A percentile compares a stretch with the other conserved stretches of the same genome.
phyloP scores from a whole-genome alignment of 2,113 vertebrate species.

The Penelope pileata region DNA sequence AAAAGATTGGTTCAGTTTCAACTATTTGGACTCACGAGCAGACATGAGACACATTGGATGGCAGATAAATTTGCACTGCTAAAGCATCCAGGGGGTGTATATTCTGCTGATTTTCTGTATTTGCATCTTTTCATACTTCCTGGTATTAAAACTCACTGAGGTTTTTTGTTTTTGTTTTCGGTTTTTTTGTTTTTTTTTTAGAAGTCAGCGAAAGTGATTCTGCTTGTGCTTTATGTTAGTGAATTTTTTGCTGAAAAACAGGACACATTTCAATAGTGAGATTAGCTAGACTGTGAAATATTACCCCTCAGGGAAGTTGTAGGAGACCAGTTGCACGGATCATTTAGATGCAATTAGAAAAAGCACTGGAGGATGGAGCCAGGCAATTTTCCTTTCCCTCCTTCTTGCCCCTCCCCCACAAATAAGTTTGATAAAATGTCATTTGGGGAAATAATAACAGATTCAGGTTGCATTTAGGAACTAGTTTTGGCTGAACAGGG shows the following conservation, averaged over 20 bases:
- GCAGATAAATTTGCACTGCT: neutral
- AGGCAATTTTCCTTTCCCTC: slow-evolving; percentile 28
- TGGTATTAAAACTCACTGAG: neutral
- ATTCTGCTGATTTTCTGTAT: neutral
- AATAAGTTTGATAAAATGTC: slow-evolving; percentile 13
- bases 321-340: slow-evolving; percentile 58
- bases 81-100: neutral
- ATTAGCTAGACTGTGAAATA: slow-evolving; percentile 67
- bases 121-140: neutral
- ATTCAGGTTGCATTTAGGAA: slow-evolving; percentile 25
- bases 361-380: slow-evolving; percentile 60
- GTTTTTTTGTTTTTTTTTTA: too few relatives aligned
- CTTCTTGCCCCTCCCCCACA: neutral
- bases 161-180: too few relatives aligned
- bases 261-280: slow-evolving; percentile 16
- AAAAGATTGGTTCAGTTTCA: neutral
- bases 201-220: neutral
- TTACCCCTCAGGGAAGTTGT: slow-evolving; percentile 47
- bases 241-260: slow-evolving; percentile 32
- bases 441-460: slow-evolving; percentile 21
- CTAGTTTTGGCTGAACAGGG: neutral
- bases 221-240: neutral
- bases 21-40: neutral
- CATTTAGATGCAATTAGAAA: slow-evolving; percentile 72
- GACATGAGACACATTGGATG: neutral